Evolutionary conservation across 2,797 vertebrate genomes (phyloP), one percentile per base, ranked within the genome.

Genomic region (Hydrocynus forskahlii): DNA sequence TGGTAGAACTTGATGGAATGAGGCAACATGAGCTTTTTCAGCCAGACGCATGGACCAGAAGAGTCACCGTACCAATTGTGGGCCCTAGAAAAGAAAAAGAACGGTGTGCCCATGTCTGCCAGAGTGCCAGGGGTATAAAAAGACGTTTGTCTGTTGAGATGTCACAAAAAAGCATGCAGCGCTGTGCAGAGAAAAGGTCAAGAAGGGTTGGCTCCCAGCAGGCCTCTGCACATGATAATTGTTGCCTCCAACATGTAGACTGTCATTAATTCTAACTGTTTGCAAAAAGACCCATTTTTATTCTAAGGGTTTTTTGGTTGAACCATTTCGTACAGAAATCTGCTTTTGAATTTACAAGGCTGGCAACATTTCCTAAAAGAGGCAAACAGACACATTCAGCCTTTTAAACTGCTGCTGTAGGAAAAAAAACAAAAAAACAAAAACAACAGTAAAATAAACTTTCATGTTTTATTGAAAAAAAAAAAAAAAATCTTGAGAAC

Each of bases 61-160:
- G 57, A 60, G 57, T 60, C 9, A 12, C 21, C 21, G 13, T 25
- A 25, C 5, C 7, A 60, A 7, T 2, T 60, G 57, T 4, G 9
- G 12, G 1, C 21, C 8, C 57, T 60, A 60, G 1, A 25, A 25
- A 23, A 60, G n/a, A 23, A 1, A 60, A 10, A 60, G 59, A 21
- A 12, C 25, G 23, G 59, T 14, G 59, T 62, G 59, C 25, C 55
- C 17, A 19, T 2, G 55, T 62, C 10, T 62, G 59, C 59, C 59
- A 62, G 1, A 64, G 29, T 38, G 25, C 69, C 25, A 54, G 40
- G 62, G 23, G 64, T 29, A 55, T 43, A 45, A 35, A 75, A 75
- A 81, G 79, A 75, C 81, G 79, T 77, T 86, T 79, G 70, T 52
- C 54, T 52, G 75, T 54, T 60, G 68, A 81, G 78, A 80, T 75